Percentiles rank a stretch among this genome's conserved stretches.
Evolutionary conservation across 2,113 vertebrate genomes (phyloP).

Genomic region (Gallinago paraguaiae): DNA sequence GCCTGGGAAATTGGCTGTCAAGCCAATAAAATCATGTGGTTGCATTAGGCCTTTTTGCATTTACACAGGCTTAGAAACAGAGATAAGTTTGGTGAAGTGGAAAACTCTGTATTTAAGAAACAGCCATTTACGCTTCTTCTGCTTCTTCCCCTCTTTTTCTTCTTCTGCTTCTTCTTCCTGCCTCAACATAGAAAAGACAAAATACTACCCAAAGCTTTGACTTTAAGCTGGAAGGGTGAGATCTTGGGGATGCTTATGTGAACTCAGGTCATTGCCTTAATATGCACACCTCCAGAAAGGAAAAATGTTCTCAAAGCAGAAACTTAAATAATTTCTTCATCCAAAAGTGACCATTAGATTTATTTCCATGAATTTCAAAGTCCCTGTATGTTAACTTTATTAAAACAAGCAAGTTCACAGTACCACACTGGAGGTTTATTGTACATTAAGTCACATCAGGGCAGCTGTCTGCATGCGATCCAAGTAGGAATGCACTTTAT

Average conservation of each 20-base stretch:
- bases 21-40: constrained; percentile 29
- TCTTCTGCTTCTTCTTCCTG: too few species aligned
- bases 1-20: constrained; percentile 33
- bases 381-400: not conserved
- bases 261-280: not conserved
- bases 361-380: not conserved
- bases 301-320: not conserved
- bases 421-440: not conserved
- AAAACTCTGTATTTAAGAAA: not conserved
- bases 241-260: not conserved
- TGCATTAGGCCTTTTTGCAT: not conserved
- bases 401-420: not conserved
- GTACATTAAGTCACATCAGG: constrained; percentile 20
- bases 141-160: too few species aligned
- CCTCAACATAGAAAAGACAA: not conserved
- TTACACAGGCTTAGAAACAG: not conserved
- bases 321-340: not conserved
- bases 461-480: constrained; percentile 13
- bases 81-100: not conserved
- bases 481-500: constrained; percentile 33
- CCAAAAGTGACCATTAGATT: not conserved
- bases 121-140: not conserved
- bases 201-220: not conserved
- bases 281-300: not conserved
- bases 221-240: not conserved